These are phyloP conservation scores for Dorcus hopei DNA, from an alignment of 2,888 invertebrate species.

Conservation along the genomic window DNA sequence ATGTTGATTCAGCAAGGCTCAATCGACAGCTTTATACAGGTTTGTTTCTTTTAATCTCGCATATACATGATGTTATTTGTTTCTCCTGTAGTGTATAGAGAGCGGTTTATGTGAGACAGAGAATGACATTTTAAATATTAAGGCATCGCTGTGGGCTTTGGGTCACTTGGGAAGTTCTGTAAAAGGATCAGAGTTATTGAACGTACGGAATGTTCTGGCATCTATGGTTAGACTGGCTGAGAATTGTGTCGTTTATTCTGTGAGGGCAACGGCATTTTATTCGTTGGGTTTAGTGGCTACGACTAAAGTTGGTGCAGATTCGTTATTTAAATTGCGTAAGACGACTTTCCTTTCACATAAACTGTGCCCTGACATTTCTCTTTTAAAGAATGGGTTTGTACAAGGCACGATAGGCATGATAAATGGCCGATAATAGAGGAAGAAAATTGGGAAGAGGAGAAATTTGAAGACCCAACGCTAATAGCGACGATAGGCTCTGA, in stretches of 20 bases:
- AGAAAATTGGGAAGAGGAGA: slow-evolving; percentile 54
- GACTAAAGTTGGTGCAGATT: slow-evolving; percentile 78
- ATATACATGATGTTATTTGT: neutral
- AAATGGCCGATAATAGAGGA: slow-evolving; percentile 73
- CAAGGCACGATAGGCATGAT: slow-evolving; percentile 73
- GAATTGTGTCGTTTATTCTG: slow-evolving; percentile 77
- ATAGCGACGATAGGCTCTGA: slow-evolving; percentile 26
- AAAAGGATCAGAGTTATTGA: slow-evolving; percentile 72
- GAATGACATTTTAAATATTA: slow-evolving; percentile 71
- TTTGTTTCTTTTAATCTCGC: slow-evolving; percentile 22
- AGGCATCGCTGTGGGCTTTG: slow-evolving; percentile 86
- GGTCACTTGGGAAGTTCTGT: slow-evolving; percentile 79
- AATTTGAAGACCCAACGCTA: slow-evolving; percentile 18
- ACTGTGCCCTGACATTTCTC: neutral
- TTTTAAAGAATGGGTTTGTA: slow-evolving; percentile 65
- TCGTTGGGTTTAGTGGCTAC: slow-evolving; percentile 82
- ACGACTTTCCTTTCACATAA: neutral
- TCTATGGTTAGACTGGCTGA: slow-evolving; percentile 68
- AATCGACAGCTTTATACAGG: slow-evolving; percentile 50
- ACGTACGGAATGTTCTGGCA: slow-evolving; percentile 50
- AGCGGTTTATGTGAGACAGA: slow-evolving; percentile 61
- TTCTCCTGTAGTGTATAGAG: slow-evolving; percentile 24
- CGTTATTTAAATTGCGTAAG: slow-evolving; percentile 67
- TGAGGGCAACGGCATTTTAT: slow-evolving; percentile 87
- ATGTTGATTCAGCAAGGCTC: slow-evolving; percentile 55